Base-by-base conservation (phyloP, 2,888 invertebrate species). In the Tachina lurida region DNA sequence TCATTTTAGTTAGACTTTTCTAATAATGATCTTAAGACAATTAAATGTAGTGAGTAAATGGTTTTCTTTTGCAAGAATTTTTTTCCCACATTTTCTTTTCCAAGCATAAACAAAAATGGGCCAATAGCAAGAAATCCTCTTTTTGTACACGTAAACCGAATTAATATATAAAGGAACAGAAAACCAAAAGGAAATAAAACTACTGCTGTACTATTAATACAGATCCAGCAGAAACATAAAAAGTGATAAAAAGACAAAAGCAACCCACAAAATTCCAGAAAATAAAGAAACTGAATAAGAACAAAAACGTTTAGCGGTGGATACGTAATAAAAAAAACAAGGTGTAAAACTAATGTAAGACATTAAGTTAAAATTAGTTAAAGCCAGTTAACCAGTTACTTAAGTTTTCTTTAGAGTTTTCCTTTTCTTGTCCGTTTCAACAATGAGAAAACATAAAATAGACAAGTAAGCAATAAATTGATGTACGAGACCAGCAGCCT, bases 321-420 rank as follows among this genome's bases (percentile, higher is more conserved):
- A 81, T 47, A 56, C 4, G 31, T n/a, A n/a, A n/a, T 12, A 58
- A 76, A 31, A 70, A 76, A 70, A 77, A 80, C 83, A 83, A 87
- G 84, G 87, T 87, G 87, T 86, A 84, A 81, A 87, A 87, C 86
- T 84, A 87, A 87, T 86, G 87, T 86, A 74, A 84, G 87, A 87
- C 84, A 87, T 87, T 87, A 87, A 75, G 73, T 79, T 54, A 80
- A 83, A 86, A 86, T 83, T 83, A 86, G 79, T 67, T 83, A 79
- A 79, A 86, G 83, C 86, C 83, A 31, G 86, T 83, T 86, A 86
- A 83, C 83, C 83, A 83, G 79, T 83, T 79, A 79, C 83, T 86
- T 86, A 83, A 79, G 74, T 60, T 86, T 84, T 62, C 43, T 52
- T 60, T 65, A 7, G 39, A 17, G 10, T 52, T 71, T 67, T 71